Percentiles rank a stretch among this genome's conserved stretches.
Evolutionary conservation across 2,888 invertebrate genomes (phyloP).

Genomic region (Phaonia tiefii): DNA sequence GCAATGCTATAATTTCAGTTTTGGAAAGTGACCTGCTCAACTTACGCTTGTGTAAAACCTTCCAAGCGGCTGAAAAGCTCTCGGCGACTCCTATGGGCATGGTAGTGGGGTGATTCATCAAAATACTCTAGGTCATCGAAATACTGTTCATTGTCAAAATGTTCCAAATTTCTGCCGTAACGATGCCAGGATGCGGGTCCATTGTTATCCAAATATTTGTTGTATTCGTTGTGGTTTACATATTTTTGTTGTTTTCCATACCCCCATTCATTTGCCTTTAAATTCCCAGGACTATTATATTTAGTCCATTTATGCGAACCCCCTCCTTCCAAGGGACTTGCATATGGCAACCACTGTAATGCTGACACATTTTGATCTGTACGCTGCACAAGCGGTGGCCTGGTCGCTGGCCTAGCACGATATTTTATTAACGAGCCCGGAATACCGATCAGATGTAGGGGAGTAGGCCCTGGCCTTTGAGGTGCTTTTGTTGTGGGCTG

Average conservation of each 20-base stretch:
- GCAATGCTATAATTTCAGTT: no score
- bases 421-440: slow-evolving; percentile 75
- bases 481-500: slow-evolving; percentile 71
- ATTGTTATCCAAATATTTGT: slow-evolving; percentile 24
- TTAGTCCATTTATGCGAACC: slow-evolving; percentile 71
- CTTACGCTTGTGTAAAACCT: slow-evolving; percentile 74
- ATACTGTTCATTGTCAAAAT: slow-evolving; percentile 30
- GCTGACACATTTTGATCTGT: slow-evolving; percentile 68
- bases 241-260: slow-evolving; percentile 58
- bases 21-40: not conserved
- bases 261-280: slow-evolving; percentile 71
- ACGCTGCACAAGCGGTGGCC: slow-evolving; percentile 69
- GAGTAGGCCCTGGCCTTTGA: slow-evolving; percentile 69
- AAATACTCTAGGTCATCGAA: slow-evolving; percentile 69
- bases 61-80: slow-evolving; percentile 76
- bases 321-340: not conserved
- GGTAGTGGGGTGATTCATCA: slow-evolving; percentile 72
- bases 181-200: slow-evolving; percentile 26
- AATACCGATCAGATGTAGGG: slow-evolving; percentile 72
- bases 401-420: slow-evolving; percentile 72
- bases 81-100: slow-evolving; percentile 76
- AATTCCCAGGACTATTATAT: slow-evolving; percentile 68
- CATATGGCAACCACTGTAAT: slow-evolving; percentile 56
- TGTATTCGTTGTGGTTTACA: slow-evolving; percentile 56
- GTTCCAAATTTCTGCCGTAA: slow-evolving; percentile 44